Conservation (phyloP, 2,888 invertebrate species). For the Monochamus alternatus region DNA sequence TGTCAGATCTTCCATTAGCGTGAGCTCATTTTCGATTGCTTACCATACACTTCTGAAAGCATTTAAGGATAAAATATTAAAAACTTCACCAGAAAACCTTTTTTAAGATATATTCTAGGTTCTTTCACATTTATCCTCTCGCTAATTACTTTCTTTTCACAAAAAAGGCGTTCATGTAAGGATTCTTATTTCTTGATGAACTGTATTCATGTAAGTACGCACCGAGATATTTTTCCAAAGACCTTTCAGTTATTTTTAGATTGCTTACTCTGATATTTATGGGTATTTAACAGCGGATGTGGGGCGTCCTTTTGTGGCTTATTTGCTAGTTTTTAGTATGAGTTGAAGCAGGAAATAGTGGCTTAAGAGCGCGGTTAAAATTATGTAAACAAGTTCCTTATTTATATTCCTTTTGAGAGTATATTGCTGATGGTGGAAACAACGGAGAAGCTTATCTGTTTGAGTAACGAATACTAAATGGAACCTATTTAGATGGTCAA, state of each 20-base stretch:
- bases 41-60: not conserved
- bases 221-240: not conserved
- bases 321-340: constrained; percentile 7
- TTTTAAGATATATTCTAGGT: not conserved
- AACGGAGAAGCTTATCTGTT: constrained; percentile 15
- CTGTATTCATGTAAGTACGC: not conserved
- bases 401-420: constrained; percentile 28
- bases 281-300: not conserved
- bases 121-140: not conserved
- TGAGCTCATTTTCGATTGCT: constrained; percentile 3
- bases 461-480: constrained; percentile 26
- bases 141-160: constrained; percentile 16
- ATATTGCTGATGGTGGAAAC: constrained; percentile 14
- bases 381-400: constrained; percentile 23
- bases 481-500: constrained; percentile 23
- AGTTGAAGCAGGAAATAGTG: not conserved
- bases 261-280: constrained; percentile 30
- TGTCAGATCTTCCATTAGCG: constrained; percentile 13
- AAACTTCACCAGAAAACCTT: not conserved
- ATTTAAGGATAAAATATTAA: not conserved
- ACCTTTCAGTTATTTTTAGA: constrained; percentile 8
- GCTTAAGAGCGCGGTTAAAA: constrained; percentile 4
- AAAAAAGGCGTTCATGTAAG: not conserved
- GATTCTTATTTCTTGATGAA: not conserved
- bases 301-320: constrained; percentile 7